Evolutionary conservation across 1,140 invertebrate genomes (phyloP), one percentile per base, ranked within the genome.

Genomic region (Pseudoatta argentina): DNA sequence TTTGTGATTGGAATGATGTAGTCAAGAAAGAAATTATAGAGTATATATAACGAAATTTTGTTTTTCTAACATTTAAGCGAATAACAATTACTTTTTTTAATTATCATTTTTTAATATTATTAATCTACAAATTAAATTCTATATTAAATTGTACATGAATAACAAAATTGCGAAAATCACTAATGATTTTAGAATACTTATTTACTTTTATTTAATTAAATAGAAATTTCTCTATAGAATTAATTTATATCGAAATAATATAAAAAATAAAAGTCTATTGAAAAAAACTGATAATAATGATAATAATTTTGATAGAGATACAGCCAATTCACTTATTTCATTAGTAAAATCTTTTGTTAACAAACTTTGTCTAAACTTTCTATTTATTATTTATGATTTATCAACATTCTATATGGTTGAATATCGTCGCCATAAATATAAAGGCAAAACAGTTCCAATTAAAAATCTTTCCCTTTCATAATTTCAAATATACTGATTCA

Each of bases 1-100:
- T 82, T 57, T 82, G 55, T 34, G 24, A 73, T 12, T 27, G 4
- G 14, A 75, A 83, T 61, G 10, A 44, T 72, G 10, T 44, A 44
- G 0, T 51, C 5, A 73, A 63, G 14, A 72, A 3, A 63, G 44
- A 72, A 75, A 34, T 57, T 81, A 44, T 64, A 39, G 8, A 75
- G 24, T 24, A 4, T 12, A 27, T 76, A 21, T 53, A 39, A 57
- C 10, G 6, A 71, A 51, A 16, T 18, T 71, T 51, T 24, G 1
- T 24, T 24, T 14, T 71, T 71, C 14, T 71, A 39, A 76, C 10
- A 61, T 51, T 51, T 51, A 14, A 51, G 1, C 16, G 48, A 51
- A 16, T 51, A 51, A 51, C 3, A 4, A 51, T 51, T 51, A 51
- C 14, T 16, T 14, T 51, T 24, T 51, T 51, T 14, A 51, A 51